Base-by-base conservation (phyloP, 2,888 invertebrate species). In the Bellardia pandia region DNA sequence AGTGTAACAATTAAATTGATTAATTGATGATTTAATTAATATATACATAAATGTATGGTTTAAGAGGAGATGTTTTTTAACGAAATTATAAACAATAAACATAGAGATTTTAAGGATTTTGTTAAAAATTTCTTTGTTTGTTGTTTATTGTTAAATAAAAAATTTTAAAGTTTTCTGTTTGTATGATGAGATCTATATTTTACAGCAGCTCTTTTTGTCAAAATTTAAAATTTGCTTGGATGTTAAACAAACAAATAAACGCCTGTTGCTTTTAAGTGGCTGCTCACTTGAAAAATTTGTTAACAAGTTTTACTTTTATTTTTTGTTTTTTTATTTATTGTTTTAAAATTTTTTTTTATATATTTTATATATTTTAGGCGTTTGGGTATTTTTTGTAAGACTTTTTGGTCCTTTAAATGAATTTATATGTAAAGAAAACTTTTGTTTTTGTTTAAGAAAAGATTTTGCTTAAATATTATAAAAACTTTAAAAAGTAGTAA, bases 241-340 rank as follows among this genome's bases (percentile, higher is more conserved):
- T 60, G 42, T 53, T 40, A 40, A 62, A 23, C 23, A 23, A 37
- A 79, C 48, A 62, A 60, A n/a, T n/a, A n/a, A n/a, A 66, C 48
- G 58, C 72, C 58, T 58, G 33, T 79, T 71, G 7, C 9, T 40
- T 45, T 48, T 37, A 48, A 8, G 16, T 7, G 7, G 16, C 23
- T 62, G 74, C 78, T 83, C n/a, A 81, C 84, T 87, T 77, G 86
- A 84, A 87, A 87, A 84, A 87, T 87, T 84, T 87, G 80, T 77
- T 85, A 87, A 81, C 40, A 75, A 81, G 81, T 72, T 84, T 83
- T 64, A 69, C 77, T 81, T 16, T 16, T 11, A 13, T 7, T 13
- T 45, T 48, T 74, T 79, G 9, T 40, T 71, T 53, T 42, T 42
- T 1, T 79, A 40, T n/a, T 37, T n/a, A 11, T 6, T 11, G 37